Conservation (phyloP, 2,888 invertebrate species). For the Drosophila paranaensis region DNA sequence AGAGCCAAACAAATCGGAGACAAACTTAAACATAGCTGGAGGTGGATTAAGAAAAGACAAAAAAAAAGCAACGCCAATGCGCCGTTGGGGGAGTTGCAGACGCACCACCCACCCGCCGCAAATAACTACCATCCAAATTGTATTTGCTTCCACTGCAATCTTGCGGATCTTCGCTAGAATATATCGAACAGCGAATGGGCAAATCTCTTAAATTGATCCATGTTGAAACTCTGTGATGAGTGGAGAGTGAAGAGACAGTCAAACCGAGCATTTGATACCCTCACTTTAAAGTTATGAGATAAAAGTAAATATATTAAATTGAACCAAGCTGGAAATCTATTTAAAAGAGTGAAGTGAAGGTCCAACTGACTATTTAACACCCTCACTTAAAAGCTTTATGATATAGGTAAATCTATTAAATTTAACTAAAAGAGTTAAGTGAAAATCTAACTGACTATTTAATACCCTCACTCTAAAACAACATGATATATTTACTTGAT, state of each 20-base stretch:
- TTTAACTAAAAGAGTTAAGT: neutral
- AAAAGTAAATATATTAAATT: too few species aligned
- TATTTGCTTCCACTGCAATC: slow-evolving; percentile 12
- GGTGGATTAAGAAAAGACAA: slow-evolving; percentile 13
- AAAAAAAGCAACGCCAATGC: slow-evolving; percentile 9
- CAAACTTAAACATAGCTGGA: slow-evolving; percentile 66
- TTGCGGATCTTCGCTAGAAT: slow-evolving; percentile 6
- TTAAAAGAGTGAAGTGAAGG: too few species aligned
- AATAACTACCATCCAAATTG: slow-evolving; percentile 18
- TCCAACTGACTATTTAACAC: too few species aligned
- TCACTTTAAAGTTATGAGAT: too few species aligned
- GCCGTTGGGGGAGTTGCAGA: slow-evolving; percentile 6
- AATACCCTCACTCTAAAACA: neutral
- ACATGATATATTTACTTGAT: too few species aligned
- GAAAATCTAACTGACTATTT: too few species aligned
- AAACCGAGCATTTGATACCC: too few species aligned
- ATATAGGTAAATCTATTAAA: neutral
- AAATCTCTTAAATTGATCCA: neutral
- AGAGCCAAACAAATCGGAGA: slow-evolving; percentile 74
- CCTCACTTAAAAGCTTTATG: too few species aligned
- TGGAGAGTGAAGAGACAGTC: neutral
- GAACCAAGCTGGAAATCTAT: too few species aligned
- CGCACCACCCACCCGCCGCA: slow-evolving; percentile 44
- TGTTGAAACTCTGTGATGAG: neutral
- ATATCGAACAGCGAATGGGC: neutral